Conservation (phyloP, 2,113 vertebrate genomes). For the Athene cunicularia region DNA sequence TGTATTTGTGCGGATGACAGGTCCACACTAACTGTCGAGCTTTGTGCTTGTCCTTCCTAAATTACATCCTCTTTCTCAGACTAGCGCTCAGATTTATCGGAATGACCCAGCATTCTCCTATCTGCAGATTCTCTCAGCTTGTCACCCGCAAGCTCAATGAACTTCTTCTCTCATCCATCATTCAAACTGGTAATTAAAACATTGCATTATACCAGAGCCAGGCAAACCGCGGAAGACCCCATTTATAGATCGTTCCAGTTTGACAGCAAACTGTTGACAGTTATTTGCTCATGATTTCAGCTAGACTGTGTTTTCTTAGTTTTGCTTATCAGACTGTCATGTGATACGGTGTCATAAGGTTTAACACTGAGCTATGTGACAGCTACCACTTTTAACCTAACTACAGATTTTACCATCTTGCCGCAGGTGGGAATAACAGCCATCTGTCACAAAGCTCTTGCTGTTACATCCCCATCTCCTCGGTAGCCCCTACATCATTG, state of each 20-base stretch:
- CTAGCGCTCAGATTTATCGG: neutral
- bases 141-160: neutral
- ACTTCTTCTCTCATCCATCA: neutral
- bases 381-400: constrained; percentile 1
- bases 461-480: neutral
- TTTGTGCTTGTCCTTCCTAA: neutral
- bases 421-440: neutral
- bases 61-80: neutral
- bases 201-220: neutral
- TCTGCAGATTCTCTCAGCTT: neutral
- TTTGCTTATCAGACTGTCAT: neutral
- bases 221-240: neutral
- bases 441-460: neutral
- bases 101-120: neutral
- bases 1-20: neutral
- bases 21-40: neutral
- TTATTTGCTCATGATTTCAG: neutral
- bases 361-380: neutral
- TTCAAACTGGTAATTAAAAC: neutral
- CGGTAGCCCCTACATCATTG: neutral
- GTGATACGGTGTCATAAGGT: neutral
- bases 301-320: neutral
- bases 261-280: neutral
- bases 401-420: neutral
- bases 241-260: neutral